These are phyloP conservation scores for Odontomyia ornata DNA, from an alignment of 2,888 invertebrate genomes.

Conservation along the genomic window DNA sequence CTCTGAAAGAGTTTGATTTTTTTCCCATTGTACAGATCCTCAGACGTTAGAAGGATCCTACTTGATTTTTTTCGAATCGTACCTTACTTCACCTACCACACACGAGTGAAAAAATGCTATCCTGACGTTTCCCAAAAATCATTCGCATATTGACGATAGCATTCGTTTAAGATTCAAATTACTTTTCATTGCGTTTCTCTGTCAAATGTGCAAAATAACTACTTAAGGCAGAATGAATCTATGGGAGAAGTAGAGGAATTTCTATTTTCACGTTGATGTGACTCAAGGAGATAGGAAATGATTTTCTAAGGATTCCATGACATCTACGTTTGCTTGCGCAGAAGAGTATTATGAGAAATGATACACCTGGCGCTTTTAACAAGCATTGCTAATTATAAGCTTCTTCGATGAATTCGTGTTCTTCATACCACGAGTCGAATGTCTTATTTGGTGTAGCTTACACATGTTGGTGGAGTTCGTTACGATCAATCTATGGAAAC, in stretches of 20 bases:
- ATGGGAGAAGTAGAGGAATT: too few species aligned
- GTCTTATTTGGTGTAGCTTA: too few species aligned
- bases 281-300: background rate
- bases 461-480: too few species aligned
- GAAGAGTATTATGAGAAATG: background rate
- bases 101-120: background rate
- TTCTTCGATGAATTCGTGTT: background rate
- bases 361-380: conserved; percentile 26
- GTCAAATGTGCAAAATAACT: background rate
- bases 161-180: background rate
- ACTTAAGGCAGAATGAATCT: background rate
- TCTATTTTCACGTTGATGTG: background rate
- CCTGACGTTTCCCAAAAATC: background rate
- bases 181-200: background rate
- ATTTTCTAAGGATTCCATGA: background rate
- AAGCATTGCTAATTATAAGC: conserved; percentile 19
- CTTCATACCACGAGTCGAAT: too few species aligned
- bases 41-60: background rate
- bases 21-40: background rate
- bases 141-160: background rate
- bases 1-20: background rate
- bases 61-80: conserved; percentile 7
- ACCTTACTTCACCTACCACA: background rate
- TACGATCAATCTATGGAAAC: too few species aligned
- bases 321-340: background rate